phyloP scores from a whole-genome alignment of 1,140 invertebrate species.

The Drosophila nasuta region DNA sequence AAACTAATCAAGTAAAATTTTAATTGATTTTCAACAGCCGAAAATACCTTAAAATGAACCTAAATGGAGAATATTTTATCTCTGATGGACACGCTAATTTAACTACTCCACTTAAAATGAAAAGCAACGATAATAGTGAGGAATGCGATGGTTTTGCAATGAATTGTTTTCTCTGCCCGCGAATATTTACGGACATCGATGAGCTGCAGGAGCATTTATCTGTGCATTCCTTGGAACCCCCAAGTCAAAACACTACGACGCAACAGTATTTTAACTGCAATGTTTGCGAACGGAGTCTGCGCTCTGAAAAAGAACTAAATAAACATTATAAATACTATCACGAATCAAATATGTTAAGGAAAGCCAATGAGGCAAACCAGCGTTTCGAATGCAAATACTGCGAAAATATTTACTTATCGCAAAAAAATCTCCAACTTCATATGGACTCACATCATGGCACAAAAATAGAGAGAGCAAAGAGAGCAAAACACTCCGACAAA shows the following conservation, averaged over 20 bases:
- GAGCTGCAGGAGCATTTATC: conserved; percentile 41
- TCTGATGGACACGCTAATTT: too few species aligned
- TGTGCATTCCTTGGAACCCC: conserved; percentile 12
- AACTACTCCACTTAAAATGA: too few species aligned
- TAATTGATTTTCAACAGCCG: too few species aligned
- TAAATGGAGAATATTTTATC: too few species aligned
- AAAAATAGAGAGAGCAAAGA: neutral
- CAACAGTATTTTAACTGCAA: conserved; percentile 28
- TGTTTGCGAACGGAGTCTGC: conserved; percentile 46
- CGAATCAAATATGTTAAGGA: conserved; percentile 5
- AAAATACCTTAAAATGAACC: too few species aligned
- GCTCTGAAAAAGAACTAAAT: conserved; percentile 31
- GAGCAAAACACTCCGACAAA: neutral
- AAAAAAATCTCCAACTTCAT: conserved; percentile 24
- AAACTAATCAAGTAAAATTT: too few species aligned
- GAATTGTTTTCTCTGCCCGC: conserved; percentile 43
- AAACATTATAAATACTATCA: conserved; percentile 45
- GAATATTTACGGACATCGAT: conserved; percentile 43
- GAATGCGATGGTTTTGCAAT: neutral
- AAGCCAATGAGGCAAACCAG: neutral
- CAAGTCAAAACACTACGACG: neutral
- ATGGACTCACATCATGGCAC: neutral
- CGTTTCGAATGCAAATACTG: conserved; percentile 25
- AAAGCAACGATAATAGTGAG: neutral
- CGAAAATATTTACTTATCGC: conserved; percentile 17